phyloP scores from a whole-genome alignment of 2,797 vertebrate species.

The Sebastes matsubarae region DNA sequence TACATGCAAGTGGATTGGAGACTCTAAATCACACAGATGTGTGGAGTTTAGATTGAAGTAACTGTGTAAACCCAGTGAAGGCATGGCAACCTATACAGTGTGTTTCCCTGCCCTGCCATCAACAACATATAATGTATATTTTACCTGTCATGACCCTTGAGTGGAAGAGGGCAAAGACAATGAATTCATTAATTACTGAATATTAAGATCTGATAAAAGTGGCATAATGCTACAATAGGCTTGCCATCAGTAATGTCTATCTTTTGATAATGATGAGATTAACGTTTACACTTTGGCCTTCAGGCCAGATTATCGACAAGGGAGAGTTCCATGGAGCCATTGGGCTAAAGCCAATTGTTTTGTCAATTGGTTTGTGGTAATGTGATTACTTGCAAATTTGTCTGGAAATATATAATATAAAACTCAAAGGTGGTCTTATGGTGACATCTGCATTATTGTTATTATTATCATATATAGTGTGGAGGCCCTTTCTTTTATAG shows the following conservation, averaged over 20 bases:
- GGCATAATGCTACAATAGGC: neutral
- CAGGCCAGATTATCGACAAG: neutral
- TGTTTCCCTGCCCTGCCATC: neutral
- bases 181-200: neutral
- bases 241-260: neutral
- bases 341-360: neutral
- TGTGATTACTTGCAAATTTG: neutral
- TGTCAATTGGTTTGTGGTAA: neutral
- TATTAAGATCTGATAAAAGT: neutral
- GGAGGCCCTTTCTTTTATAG: neutral
- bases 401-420: neutral
- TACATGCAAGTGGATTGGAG: neutral
- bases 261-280: neutral
- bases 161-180: neutral
- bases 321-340: neutral
- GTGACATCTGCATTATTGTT: neutral
- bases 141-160: neutral
- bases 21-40: neutral
- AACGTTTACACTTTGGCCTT: neutral
- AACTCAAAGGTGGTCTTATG: neutral
- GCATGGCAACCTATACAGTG: neutral
- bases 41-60: slow-evolving; percentile 1
- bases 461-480: no score
- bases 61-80: neutral
- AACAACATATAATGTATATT: neutral